These are phyloP conservation scores for Halisarca cf. caerulea DNA, from an alignment of 37 sponge, comb jelly and placozoan species.

Conservation along the genomic window DNA sequence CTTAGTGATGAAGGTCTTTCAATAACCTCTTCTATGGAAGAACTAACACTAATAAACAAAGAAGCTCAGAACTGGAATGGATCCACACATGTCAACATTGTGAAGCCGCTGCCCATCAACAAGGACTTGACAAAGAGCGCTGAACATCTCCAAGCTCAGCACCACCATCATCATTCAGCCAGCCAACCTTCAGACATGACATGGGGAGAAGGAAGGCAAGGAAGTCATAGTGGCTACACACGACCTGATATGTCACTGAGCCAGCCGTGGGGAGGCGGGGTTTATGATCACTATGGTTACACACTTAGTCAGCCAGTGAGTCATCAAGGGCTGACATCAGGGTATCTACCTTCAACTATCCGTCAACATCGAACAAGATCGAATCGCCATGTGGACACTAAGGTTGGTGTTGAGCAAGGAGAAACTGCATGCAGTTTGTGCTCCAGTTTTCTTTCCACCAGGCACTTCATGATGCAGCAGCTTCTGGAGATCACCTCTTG, in stretches of 20 bases:
- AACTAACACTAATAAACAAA: slow-evolving; percentile 44
- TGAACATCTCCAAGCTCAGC: not conserved
- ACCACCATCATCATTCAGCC: not conserved
- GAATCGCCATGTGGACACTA: too few species aligned
- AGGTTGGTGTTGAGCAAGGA: not conserved
- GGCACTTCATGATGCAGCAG: slow-evolving; percentile 66
- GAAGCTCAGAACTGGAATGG: not conserved
- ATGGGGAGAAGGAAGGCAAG: not conserved
- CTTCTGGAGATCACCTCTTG: slow-evolving; percentile 54
- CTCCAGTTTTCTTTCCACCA: not conserved
- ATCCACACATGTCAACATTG: not conserved
- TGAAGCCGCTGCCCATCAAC: slow-evolving; percentile 22
- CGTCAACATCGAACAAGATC: too few species aligned
- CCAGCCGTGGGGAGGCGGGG: slow-evolving; percentile 26
- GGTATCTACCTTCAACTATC: not conserved
- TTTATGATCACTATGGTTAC: slow-evolving; percentile 18
- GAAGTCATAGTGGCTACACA: not conserved
- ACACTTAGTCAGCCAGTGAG: slow-evolving; percentile 19
- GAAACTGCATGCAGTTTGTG: not conserved
- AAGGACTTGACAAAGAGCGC: not conserved
- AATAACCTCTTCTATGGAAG: slow-evolving; percentile 47
- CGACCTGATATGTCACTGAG: not conserved
- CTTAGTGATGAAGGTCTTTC: slow-evolving; percentile 21
- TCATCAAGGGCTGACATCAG: not conserved
- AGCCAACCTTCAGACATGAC: not conserved